These are phyloP conservation scores for Fragum whitleyi DNA, from an alignment of 2,888 invertebrate genomes.

Conservation along the genomic window DNA sequence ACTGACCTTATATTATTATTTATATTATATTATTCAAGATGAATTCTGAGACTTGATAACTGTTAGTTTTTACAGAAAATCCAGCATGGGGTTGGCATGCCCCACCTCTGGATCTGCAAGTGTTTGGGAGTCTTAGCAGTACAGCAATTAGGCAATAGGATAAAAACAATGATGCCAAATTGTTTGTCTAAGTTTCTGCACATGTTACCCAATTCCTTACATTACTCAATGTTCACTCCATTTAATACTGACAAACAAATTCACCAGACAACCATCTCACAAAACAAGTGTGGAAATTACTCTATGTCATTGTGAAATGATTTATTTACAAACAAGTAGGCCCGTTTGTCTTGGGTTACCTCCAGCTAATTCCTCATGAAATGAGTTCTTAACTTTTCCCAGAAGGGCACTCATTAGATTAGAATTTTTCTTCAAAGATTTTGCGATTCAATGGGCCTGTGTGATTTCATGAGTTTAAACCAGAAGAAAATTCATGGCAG, in stretches of 20 bases:
- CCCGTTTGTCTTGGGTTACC: not conserved
- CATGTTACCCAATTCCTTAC: constrained; percentile 1
- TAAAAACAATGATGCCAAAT: not conserved
- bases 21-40: no score
- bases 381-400: constrained; percentile 5
- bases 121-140: no score
- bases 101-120: no score
- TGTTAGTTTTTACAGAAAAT: no score
- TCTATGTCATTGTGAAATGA: constrained; percentile 23
- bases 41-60: no score
- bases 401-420: not conserved
- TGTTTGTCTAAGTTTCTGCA: not conserved
- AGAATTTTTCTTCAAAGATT: not conserved
- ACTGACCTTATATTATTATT: no score
- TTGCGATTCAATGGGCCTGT: no score
- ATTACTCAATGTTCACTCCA: constrained; percentile 1
- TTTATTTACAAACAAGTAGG: constrained; percentile 29
- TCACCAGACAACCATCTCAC: not conserved
- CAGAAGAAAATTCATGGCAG: no score
- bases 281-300: constrained; percentile 22
- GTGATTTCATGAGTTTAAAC: no score
- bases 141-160: no score
- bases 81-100: no score
- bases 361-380: not conserved
- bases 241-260: not conserved